Conservation (phyloP, 2,113 vertebrate species). For the Montifringilla adamsi region DNA sequence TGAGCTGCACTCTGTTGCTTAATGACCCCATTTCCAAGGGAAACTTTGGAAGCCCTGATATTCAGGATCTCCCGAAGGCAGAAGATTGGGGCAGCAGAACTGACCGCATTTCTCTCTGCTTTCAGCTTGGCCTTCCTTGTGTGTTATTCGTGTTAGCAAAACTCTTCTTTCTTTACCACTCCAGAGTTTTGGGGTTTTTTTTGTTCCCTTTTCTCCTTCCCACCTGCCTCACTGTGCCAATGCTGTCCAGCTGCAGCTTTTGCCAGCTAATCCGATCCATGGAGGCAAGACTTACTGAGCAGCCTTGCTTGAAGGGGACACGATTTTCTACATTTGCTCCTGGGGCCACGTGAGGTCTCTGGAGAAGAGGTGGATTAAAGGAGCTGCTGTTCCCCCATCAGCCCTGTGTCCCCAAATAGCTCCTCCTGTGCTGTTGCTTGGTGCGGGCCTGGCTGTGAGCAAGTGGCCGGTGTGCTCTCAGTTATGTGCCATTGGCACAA, state of each 20-base stretch:
- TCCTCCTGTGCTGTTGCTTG: background rate
- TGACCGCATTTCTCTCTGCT: background rate
- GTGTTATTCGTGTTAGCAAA: background rate
- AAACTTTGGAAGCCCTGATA: background rate
- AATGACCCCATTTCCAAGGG: background rate
- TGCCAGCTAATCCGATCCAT: rapidly evolving
- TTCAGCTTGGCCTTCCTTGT: background rate
- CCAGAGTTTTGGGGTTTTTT: background rate
- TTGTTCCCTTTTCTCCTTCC: background rate
- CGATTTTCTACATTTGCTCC: background rate
- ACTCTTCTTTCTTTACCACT: background rate
- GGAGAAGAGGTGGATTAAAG: background rate
- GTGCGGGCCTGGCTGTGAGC: background rate
- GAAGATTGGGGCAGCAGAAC: background rate
- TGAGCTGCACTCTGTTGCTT: background rate
- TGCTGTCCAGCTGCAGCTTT: background rate
- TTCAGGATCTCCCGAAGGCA: rapidly evolving
- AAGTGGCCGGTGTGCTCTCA: background rate
- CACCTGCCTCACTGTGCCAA: background rate
- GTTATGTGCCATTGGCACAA: background rate
- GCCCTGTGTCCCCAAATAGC: background rate
- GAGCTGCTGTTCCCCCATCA: background rate
- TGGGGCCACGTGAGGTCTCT: background rate
- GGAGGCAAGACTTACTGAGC: background rate
- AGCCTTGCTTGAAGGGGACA: background rate